Evolutionary conservation across 92 coral and sea anemone species (phyloP), one percentile per base, ranked within the genome.

Genomic region (Phenganax marumi): DNA sequence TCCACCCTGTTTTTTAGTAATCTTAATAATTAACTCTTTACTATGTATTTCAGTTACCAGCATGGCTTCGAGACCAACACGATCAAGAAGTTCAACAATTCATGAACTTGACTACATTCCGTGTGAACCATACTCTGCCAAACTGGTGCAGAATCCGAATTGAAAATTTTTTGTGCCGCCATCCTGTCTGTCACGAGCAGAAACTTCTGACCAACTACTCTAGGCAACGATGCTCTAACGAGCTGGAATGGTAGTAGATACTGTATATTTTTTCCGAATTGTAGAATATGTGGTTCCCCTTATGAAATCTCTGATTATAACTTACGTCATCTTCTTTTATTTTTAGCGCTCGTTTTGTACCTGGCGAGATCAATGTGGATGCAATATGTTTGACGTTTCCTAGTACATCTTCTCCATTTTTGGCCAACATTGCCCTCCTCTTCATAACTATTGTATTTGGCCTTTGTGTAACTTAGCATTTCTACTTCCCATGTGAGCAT

Each of bases 141-240:
- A 25, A 4, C 68, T 76, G 68, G 68, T 76, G 81, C 81, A 19
- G 81, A 57, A 24, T 76, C 65, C 68, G 81, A 56, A 76, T 76
- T 57, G 81, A 76, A 13, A 76, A 76, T 22, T 76, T 76, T 21
- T 39, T 76, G 21, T 76, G 81, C 81, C 52, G 83, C 7, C 83
- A 78, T 62, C 83, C 83, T 10, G 25, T 76, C 5, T 76, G 81
- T 62, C 21, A n/a, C 68, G 24, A 61, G 6, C 26, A 78, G 10
- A 62, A 65, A 60, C 83, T 78, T 60, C 73, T 78, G 46, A 78
- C 83, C 61, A 78, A 78, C 58, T 78, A 78, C 68, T 61, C 83
- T 25, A 61, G 83, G 21, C 83, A 78, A 63, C 61, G 73, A 62
- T 78, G 83, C 33, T 78, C 83, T 17, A 78, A 50, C 16, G 83